These are phyloP conservation scores for Dryomyza anilis DNA, from an alignment of 2,888 invertebrate species.

Conservation along the genomic window DNA sequence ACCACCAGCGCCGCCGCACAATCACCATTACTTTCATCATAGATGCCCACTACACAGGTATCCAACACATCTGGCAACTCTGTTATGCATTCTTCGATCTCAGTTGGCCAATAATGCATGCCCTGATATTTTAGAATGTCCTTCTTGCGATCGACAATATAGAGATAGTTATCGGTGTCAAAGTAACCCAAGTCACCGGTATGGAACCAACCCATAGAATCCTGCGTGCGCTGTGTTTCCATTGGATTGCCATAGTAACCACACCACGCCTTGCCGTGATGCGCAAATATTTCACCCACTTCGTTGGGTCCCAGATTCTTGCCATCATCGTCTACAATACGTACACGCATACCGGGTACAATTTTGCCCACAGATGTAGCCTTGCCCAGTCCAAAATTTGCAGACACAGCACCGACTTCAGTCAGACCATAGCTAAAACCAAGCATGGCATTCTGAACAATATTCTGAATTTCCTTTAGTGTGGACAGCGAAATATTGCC, in stretches of 20 bases:
- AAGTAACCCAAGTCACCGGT: constrained; percentile 54
- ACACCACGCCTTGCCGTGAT: constrained; percentile 38
- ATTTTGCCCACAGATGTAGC: constrained; percentile 41
- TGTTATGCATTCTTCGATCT: constrained; percentile 29
- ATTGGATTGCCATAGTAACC: constrained; percentile 47
- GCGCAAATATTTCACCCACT: constrained; percentile 46
- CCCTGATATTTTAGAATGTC: constrained; percentile 48
- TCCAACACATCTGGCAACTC: constrained; percentile 29
- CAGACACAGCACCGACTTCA: constrained; percentile 38
- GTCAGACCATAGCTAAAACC: constrained; percentile 46
- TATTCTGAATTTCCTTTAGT: constrained; percentile 39
- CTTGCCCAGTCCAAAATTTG: constrained; percentile 33
- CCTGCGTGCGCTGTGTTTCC: constrained; percentile 38
- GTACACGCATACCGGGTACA: constrained; percentile 34
- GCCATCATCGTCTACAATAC: constrained; percentile 44
- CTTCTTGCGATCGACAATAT: constrained; percentile 50
- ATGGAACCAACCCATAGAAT: constrained; percentile 46
- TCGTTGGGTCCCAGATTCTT: constrained; percentile 38
- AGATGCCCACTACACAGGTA: constrained; percentile 29
- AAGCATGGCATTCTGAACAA: constrained; percentile 39
- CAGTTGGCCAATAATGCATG: constrained; percentile 31
- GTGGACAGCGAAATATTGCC: constrained; percentile 38
- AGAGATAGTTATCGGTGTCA: constrained; percentile 45
- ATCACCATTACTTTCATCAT: constrained; percentile 45
- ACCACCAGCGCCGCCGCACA: constrained; percentile 51